Evolutionary conservation across 2,113 vertebrate genomes (phyloP), one percentile per base, ranked within the genome.

Genomic region (Seriola dumerili): DNA sequence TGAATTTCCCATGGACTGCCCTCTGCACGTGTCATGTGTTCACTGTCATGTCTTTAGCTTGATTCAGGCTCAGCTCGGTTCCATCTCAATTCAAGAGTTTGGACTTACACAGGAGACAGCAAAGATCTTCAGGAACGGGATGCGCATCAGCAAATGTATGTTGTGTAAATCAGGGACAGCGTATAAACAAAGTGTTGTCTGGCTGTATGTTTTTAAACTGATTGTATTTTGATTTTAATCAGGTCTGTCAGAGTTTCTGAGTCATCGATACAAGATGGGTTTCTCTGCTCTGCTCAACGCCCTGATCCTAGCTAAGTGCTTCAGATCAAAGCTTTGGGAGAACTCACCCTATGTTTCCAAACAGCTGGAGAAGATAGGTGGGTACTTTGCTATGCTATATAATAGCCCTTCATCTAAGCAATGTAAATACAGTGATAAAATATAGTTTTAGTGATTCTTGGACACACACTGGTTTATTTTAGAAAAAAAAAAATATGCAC

Each of bases 341-440:
- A 97, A 99, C 90, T 99, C 98, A 5, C 92, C 92, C 6, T 97
- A 96, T 61, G 92, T 99, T 70, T 98, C 98, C 73, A 99, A 96
- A 90, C 98, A 99, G 81, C 80, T 99, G 91, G 98, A 99, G 90
- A 99, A 97, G 95, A 99, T 99, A 85, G 98, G 98, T 99, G 92
- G 14, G 95, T 58, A 32, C 13, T 79, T 62, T 16, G 12, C 59
- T n/a, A 1, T 63, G 42, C 72, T 6, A 50, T 13, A 16, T 10
- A 5, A 2, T 8, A 64, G 11, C 23, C 1, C 75, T 64, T 21
- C 54, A 29, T 58, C 14, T 2, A 23, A 29, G 3, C 38, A 63
- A 9, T 57, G 23, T 66, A 23, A 61, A 69, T 64, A 44, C 1
- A 42, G 17, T 16, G 29, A 19, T 34, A 14, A 34, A 64, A 29